These are phyloP conservation scores for Macrotrachela quadricornifera DNA, from an alignment of 1,140 invertebrate genomes.

Conservation along the genomic window DNA sequence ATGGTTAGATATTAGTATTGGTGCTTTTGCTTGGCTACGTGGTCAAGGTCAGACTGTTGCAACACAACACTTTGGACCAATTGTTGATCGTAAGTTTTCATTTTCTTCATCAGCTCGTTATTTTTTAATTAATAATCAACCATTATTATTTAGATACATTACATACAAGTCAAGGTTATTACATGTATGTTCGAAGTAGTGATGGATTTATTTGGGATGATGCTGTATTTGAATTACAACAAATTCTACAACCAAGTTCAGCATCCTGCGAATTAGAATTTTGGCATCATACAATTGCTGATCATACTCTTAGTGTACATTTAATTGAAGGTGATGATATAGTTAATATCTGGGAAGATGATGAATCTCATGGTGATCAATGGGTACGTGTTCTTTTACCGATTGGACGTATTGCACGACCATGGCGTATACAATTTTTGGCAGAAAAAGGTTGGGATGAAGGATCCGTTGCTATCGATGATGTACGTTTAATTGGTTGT, in stretches of 20 bases:
- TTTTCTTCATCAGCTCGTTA: too few relatives aligned
- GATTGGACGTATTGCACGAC: slow-evolving; percentile 34
- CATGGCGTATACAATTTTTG: slow-evolving; percentile 33
- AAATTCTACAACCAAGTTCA: background rate
- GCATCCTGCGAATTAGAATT: slow-evolving; percentile 26
- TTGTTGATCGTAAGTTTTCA: too few relatives aligned
- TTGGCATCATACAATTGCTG: slow-evolving; percentile 50
- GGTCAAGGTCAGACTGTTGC: slow-evolving; percentile 6
- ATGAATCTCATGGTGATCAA: slow-evolving; percentile 44
- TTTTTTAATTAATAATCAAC: too few relatives aligned
- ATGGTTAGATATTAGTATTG: slow-evolving; percentile 2
- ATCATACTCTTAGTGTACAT: background rate
- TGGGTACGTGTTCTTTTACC: slow-evolving; percentile 47
- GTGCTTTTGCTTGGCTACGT: background rate
- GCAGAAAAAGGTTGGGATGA: slow-evolving; percentile 12
- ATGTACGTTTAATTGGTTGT: slow-evolving; percentile 23
- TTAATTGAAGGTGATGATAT: too few relatives aligned
- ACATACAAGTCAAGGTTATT: too few relatives aligned
- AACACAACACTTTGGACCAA: too few relatives aligned
- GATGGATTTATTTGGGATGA: too few relatives aligned
- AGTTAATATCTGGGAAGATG: too few relatives aligned
- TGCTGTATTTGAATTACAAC: background rate
- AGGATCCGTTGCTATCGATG: slow-evolving; percentile 23
- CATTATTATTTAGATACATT: too few relatives aligned
- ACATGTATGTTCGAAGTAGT: too few relatives aligned